These are phyloP conservation scores for Oreortyx pictus DNA, from an alignment of 2,797 vertebrate species.

Conservation along the genomic window DNA sequence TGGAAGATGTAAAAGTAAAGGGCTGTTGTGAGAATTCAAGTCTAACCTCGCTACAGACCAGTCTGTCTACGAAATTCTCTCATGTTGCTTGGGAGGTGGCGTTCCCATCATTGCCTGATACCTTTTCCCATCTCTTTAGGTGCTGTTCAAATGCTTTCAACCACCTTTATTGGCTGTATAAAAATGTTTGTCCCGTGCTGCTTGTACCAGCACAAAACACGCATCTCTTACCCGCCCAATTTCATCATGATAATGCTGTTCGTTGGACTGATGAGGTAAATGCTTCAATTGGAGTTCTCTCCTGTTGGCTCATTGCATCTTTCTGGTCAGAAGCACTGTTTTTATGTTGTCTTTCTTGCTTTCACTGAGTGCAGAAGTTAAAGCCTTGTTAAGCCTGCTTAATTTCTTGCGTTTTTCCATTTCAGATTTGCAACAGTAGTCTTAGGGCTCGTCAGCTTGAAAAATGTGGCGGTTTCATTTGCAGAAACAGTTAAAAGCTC, in stretches of 20 bases:
- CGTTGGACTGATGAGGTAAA: constrained; percentile 94
- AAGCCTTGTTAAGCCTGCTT: neutral
- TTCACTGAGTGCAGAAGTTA: neutral
- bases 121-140: constrained; percentile 74
- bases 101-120: neutral
- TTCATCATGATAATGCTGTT: constrained; percentile 98
- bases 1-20: neutral
- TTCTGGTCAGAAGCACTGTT: neutral
- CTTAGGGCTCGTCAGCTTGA: constrained; percentile 94
- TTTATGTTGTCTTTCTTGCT: neutral
- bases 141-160: constrained; percentile 95
- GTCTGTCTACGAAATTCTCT: neutral
- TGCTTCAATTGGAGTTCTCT: neutral
- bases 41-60: neutral
- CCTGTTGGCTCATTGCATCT: neutral
- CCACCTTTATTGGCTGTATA: constrained; percentile 91
- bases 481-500: constrained; percentile 98
- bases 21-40: neutral
- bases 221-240: constrained; percentile 89
- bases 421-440: constrained; percentile 93
- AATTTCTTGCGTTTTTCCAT: neutral
- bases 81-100: rapidly evolving
- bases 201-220: constrained; percentile 91
- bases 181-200: constrained; percentile 95
- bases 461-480: constrained; percentile 96